A percentile compares a stretch with the other conserved stretches of the same genome.
phyloP scores from a whole-genome alignment of 2,113 vertebrate species.

The Lophius piscatorius region DNA sequence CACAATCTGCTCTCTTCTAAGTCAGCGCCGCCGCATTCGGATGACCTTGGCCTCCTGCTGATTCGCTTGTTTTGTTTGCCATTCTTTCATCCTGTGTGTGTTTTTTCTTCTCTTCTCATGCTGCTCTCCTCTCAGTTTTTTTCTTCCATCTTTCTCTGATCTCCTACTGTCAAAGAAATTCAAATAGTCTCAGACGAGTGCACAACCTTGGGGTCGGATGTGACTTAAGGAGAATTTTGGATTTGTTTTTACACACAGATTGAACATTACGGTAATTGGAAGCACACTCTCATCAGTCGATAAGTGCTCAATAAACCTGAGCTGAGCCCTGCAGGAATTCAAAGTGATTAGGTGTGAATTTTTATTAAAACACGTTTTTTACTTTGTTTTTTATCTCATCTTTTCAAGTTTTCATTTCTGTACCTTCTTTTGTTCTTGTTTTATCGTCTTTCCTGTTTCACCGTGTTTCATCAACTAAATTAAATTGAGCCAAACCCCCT shows the following conservation, averaged over 20 bases:
- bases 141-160: constrained; percentile 49
- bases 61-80: constrained; percentile 62
- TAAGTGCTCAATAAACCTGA: constrained; percentile 15
- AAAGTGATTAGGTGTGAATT: constrained; percentile 26
- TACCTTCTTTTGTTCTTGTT: constrained; percentile 19
- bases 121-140: constrained; percentile 33
- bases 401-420: no score
- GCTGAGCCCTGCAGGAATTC: constrained; percentile 23
- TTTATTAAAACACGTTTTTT: constrained; percentile 25
- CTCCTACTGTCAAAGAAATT: constrained; percentile 60
- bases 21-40: constrained; percentile 28
- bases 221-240: constrained; percentile 43
- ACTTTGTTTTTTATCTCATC: constrained; percentile 13
- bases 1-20: constrained; percentile 24
- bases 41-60: constrained; percentile 67
- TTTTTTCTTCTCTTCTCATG: constrained; percentile 17
- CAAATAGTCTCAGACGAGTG: constrained; percentile 32
- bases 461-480: constrained; percentile 48
- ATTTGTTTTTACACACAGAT: not conserved
- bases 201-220: constrained; percentile 26
- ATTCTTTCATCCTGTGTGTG: constrained; percentile 56
- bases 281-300: constrained; percentile 11
- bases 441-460: constrained; percentile 35
- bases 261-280: constrained; percentile 13
- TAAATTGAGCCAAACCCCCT: constrained; percentile 41